Evolutionary conservation across 2,113 vertebrate genomes (phyloP), one percentile per base, ranked within the genome.

Genomic region (Thomomys bottae): DNA sequence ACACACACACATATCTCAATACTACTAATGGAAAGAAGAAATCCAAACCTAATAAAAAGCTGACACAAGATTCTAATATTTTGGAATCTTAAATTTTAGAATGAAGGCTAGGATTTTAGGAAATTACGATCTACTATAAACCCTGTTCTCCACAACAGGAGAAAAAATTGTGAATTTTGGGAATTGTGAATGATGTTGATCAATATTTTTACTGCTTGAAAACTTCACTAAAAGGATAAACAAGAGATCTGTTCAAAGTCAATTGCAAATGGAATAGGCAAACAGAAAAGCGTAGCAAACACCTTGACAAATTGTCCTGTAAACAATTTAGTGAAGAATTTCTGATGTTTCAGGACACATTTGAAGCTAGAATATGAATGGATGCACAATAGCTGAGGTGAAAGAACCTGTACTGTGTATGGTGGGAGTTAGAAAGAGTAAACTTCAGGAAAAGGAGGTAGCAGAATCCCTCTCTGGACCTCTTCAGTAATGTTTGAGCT

Each of bases 81-180:
- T 90, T 90, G 36, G 21, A 80, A 88, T 75, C 81, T 75, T 54
- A 84, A 84, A 84, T 79, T 63, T 90, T 79, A 75, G 8, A 67
- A 34, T 67, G n/a, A 67, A 90, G 21, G 3, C 4, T 24, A 67
- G n/a, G 17, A 32, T 40, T 87, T 87, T 9, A 36, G 61, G 20
- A 93, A 24, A 11, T 64, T 8, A 2, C 45, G 57, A 11, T 15
- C 32, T 40, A 64, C 34, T 18, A 5, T n/a, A 70, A 81, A 87
- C 5, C 1, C 54, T 40, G 36, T 87, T 72, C 3, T 38, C 42
- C 8, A 64, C 36, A 28, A 71, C 49, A 54, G 49, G 49, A 77
- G 40, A 26, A 83, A 64, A 76, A 76, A 71, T 89, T 86, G n/a
- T n/a, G n/a, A n/a, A n/a, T n/a, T n/a, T n/a, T n/a, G n/a, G n/a